Evolutionary conservation across 2,888 invertebrate species (phyloP).

Genomic region (Drosophila ochracea): DNA sequence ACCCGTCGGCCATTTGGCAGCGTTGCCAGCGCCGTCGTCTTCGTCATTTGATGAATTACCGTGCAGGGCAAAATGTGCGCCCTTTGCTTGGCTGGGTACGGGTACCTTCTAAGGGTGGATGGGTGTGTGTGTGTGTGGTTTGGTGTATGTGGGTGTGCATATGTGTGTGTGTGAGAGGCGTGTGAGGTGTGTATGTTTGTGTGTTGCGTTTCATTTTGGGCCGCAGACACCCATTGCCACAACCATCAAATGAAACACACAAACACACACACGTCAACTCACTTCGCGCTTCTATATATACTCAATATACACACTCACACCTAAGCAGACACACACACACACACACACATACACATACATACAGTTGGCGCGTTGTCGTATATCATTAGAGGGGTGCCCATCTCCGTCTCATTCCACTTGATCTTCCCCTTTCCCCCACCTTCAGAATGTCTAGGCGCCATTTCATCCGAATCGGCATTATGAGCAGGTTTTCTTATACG

Average conservation of each 20-base stretch:
- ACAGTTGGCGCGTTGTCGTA: slow-evolving; percentile 52
- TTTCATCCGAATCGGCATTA: slow-evolving; percentile 71
- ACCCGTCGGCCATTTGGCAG: slow-evolving; percentile 48
- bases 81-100: slow-evolving; percentile 46
- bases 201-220: slow-evolving; percentile 68
- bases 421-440: background rate
- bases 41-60: slow-evolving; percentile 84
- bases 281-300: slow-evolving; percentile 43
- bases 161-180: slow-evolving; percentile 9
- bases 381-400: slow-evolving; percentile 64
- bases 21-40: slow-evolving; percentile 48
- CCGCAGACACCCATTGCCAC: slow-evolving; percentile 45
- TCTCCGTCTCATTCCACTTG: background rate
- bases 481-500: slow-evolving; percentile 63
- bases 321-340: slow-evolving; percentile 13
- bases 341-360: slow-evolving; percentile 18
- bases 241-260: slow-evolving; percentile 46
- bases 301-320: slow-evolving; percentile 33
- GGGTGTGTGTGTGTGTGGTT: slow-evolving; percentile 1
- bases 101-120: slow-evolving; percentile 23
- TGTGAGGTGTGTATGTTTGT: slow-evolving; percentile 16
- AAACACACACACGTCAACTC: slow-evolving; percentile 35
- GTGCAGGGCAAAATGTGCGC: slow-evolving; percentile 75
- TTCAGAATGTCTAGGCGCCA: slow-evolving; percentile 44
- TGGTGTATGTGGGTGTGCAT: slow-evolving; percentile 22